Conservation (phyloP, 2,888 invertebrate species). For the Agrilus cyanescens region DNA sequence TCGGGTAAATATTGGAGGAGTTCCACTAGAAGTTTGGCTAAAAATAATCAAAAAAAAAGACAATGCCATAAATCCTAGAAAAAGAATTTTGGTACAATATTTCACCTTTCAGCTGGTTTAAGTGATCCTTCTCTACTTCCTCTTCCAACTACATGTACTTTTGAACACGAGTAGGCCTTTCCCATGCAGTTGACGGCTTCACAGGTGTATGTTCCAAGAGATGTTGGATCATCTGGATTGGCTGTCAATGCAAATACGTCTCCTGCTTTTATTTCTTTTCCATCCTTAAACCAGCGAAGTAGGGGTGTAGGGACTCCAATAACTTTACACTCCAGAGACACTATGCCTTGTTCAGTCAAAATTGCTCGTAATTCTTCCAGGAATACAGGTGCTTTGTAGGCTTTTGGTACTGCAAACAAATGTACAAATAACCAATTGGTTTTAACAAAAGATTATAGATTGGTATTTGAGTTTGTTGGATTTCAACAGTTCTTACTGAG, state of each 20-base stretch:
- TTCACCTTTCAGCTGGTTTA: constrained; percentile 54
- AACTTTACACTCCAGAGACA: constrained; percentile 83
- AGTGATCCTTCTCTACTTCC: constrained; percentile 58
- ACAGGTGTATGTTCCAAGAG: constrained; percentile 77
- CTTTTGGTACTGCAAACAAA: constrained; percentile 59
- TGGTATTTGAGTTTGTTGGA: not conserved
- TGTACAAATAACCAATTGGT: not conserved
- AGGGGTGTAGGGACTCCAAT: constrained; percentile 76
- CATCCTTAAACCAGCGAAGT: constrained; percentile 67
- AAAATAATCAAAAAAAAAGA: constrained; percentile 13
- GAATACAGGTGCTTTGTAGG: constrained; percentile 79
- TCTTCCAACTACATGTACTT: constrained; percentile 68
- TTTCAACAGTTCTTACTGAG: constrained; percentile 41
- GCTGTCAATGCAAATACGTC: constrained; percentile 81
- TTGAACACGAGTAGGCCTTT: constrained; percentile 67
- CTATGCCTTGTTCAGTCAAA: constrained; percentile 78
- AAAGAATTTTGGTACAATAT: not conserved
- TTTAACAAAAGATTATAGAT: not conserved
- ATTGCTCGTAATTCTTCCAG: constrained; percentile 72
- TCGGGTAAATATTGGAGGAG: constrained; percentile 67
- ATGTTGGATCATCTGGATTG: constrained; percentile 73
- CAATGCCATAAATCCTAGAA: constrained; percentile 17
- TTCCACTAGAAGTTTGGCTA: constrained; percentile 47
- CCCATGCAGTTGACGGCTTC: constrained; percentile 87
- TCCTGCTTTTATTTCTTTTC: constrained; percentile 77